Base-by-base conservation (phyloP, 2,113 vertebrate genomes). In the Sminthopsis crassicaudata region DNA sequence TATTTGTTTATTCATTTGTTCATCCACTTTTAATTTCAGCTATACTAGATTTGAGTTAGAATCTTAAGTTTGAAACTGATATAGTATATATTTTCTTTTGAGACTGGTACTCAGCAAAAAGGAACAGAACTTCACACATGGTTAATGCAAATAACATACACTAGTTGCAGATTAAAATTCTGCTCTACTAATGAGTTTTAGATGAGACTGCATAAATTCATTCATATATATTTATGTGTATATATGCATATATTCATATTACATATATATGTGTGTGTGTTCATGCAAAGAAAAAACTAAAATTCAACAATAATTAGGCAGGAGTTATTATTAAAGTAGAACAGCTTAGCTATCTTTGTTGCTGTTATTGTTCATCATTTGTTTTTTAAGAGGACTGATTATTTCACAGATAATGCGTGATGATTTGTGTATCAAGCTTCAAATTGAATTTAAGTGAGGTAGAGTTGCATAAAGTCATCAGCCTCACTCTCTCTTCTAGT, bases 81-180 rank as follows among this genome's bases (percentile, higher is more conserved):
- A n/a, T 84, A 84, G 19, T 84, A 42, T 42, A 7, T 84, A 42
- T 2, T 42, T 16, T 84, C 91, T 84, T 54, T 42, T 55, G 23
- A n/a, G 23, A 48, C 92, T 92, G 26, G 36, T 91, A 55, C 7
- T 46, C 84, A 95, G 93, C 90, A 60, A 57, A n/a, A 95, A 94
- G 25, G 2, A 95, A 90, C 0, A 25, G 95, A 5, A 4, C 30
- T 0, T n/a, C 26, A 22, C 53, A 1, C 0, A 0, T 11, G 51
- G 0, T 0, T 19, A 94, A 57, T 36, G 51, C 3, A 0, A n/a
- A 26, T 53, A 94, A n/a, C 50, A 53, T 54, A 12, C 46, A 94
- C 36, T 60, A n/a, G 53, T 0, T 11, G 36, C 94, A 76, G 22
- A n/a, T 57, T 23, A 84, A 84, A 84, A 84, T 42, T 42, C 67